Evolutionary conservation across 1,140 invertebrate genomes (phyloP).

Genomic region (Penaeus japonicus): DNA sequence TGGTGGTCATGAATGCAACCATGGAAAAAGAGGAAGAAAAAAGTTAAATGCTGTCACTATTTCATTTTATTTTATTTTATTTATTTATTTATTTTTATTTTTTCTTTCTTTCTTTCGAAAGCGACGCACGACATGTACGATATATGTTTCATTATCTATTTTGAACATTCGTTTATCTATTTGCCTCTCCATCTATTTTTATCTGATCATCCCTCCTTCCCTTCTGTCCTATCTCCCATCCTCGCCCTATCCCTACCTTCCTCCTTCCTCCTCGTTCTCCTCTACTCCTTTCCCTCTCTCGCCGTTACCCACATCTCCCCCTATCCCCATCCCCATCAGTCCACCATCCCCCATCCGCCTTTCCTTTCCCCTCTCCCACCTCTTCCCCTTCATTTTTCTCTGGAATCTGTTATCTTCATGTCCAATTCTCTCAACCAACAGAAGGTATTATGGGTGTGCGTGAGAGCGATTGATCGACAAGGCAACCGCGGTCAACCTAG

Average conservation of each 20-base stretch:
- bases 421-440: neutral
- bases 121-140: no score
- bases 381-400: neutral
- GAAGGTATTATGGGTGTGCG: constrained; percentile 55
- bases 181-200: no score
- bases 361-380: neutral
- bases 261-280: no score
- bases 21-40: no score
- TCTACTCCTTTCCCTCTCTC: neutral
- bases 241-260: no score
- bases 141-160: no score
- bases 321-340: neutral
- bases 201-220: no score
- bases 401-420: neutral
- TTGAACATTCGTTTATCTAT: no score
- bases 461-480: constrained; percentile 48
- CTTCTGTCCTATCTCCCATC: no score
- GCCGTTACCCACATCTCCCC: neutral
- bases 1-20: no score
- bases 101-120: neutral
- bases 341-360: neutral
- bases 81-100: neutral
- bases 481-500: constrained; percentile 53
- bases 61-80: no score
- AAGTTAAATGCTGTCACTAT: no score